These are phyloP conservation scores for Dexiosoma caninum DNA, from an alignment of 2,888 invertebrate species.

Conservation along the genomic window DNA sequence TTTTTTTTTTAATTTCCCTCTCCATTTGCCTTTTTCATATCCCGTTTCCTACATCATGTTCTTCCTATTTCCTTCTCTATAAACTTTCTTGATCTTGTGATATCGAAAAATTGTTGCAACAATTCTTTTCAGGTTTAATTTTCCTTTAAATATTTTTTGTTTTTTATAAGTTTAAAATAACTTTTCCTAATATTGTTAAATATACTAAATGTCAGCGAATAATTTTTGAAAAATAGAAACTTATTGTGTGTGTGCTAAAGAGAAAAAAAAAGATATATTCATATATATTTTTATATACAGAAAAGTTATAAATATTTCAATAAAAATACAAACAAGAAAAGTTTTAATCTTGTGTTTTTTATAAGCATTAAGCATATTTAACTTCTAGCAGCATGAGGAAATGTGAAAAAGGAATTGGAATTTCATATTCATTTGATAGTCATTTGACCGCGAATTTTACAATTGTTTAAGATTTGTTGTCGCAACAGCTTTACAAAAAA, in stretches of 20 bases:
- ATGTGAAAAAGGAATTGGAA: too few species aligned
- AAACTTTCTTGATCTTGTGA: conserved; percentile 68
- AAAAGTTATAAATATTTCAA: conserved; percentile 46
- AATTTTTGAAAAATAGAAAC: conserved; percentile 33
- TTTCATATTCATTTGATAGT: too few species aligned
- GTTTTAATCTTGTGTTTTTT: background rate
- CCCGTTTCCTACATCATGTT: conserved; percentile 22
- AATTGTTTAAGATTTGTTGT: too few species aligned
- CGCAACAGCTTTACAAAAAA: too few species aligned
- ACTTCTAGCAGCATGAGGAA: too few species aligned
- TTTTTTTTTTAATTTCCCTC: background rate
- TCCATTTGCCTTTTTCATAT: conserved; percentile 26
- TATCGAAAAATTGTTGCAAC: conserved; percentile 68
- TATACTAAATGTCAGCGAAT: conserved; percentile 32
- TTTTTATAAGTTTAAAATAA: conserved; percentile 57
- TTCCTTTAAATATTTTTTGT: conserved; percentile 59
- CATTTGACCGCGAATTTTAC: too few species aligned
- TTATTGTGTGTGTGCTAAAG: conserved; percentile 59
- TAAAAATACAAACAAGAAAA: conserved; percentile 26
- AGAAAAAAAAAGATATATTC: background rate
- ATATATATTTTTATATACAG: background rate
- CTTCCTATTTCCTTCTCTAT: conserved; percentile 52
- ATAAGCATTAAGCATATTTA: too few species aligned
- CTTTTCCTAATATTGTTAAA: conserved; percentile 55
- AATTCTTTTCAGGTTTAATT: conserved; percentile 66